Conservation (phyloP, 2,888 invertebrate species). For the Notodonta dromedarius region DNA sequence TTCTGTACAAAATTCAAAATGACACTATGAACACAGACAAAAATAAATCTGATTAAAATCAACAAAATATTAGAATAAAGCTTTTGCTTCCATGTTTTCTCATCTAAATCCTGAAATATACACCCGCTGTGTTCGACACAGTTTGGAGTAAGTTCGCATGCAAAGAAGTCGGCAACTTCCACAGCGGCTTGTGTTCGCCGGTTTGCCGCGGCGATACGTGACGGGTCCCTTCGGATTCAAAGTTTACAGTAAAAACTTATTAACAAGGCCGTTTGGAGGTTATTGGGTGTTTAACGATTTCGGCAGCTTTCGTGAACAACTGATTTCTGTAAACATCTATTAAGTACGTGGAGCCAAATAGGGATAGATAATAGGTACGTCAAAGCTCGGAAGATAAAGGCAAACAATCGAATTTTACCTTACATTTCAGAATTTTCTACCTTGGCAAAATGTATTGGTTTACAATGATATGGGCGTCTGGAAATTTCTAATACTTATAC, state of each 20-base stretch:
- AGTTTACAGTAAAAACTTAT: constrained; percentile 35
- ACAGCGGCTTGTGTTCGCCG: constrained; percentile 25
- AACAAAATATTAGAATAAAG: neutral
- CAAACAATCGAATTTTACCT: too few species aligned
- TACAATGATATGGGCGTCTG: constrained; percentile 36
- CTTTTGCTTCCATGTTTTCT: constrained; percentile 27
- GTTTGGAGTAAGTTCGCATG: constrained; percentile 39
- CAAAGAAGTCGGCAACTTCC: constrained; percentile 48
- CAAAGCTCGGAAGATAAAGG: too few species aligned
- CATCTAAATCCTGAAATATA: constrained; percentile 36
- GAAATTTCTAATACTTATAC: too few species aligned
- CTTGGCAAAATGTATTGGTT: constrained; percentile 3
- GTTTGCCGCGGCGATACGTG: constrained; percentile 42
- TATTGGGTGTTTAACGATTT: neutral
- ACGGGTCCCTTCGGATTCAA: constrained; percentile 37
- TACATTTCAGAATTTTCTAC: too few species aligned
- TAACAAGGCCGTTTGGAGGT: constrained; percentile 11
- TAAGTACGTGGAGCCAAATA: too few species aligned
- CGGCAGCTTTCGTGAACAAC: constrained; percentile 6
- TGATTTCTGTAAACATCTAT: too few species aligned
- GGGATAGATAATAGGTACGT: too few species aligned
- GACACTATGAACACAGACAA: too few species aligned
- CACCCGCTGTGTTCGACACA: constrained; percentile 34
- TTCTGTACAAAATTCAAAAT: too few species aligned
- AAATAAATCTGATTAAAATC: neutral